Evolutionary conservation across 1,140 invertebrate genomes (phyloP).

Genomic region (Ooceraea biroi): DNA sequence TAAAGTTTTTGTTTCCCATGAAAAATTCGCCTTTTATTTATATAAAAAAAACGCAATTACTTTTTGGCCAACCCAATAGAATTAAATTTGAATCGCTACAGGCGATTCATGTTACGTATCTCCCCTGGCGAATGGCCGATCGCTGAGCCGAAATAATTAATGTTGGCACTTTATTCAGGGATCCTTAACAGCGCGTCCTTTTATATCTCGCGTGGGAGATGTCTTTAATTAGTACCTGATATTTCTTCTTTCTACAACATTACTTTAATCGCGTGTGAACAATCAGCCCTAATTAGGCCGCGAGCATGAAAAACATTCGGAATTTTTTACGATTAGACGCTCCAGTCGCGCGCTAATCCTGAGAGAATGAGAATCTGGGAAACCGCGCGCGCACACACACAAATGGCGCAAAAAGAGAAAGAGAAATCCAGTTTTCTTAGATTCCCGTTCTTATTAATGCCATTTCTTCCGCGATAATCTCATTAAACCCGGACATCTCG

Average conservation of each 20-base stretch:
- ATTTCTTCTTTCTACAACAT: conserved; percentile 40
- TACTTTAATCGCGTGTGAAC: conserved; percentile 48
- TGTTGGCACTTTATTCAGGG: conserved; percentile 20
- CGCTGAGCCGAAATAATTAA: conserved; percentile 36
- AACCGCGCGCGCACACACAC: too few species aligned
- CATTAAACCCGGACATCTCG: too few species aligned
- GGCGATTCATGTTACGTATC: conserved; percentile 25
- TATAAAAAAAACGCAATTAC: too few species aligned
- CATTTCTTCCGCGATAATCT: too few species aligned
- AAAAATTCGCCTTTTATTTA: too few species aligned
- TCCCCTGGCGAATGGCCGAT: conserved; percentile 7
- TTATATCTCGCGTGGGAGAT: conserved; percentile 39
- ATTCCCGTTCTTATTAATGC: neutral
- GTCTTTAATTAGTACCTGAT: conserved; percentile 55
- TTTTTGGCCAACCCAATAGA: conserved; percentile 1
- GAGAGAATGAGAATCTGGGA: neutral
- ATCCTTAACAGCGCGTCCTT: conserved; percentile 34
- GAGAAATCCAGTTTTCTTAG: neutral
- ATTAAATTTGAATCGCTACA: neutral
- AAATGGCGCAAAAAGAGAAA: neutral
- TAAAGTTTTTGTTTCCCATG: too few species aligned
- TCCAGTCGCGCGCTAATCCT: neutral
- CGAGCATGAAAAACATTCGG: conserved; percentile 6
- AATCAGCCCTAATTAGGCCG: conserved; percentile 23
- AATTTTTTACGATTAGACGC: conserved; percentile 10